Base-by-base conservation (phyloP, 92 coral and sea anemone species). In the Muricea muricata region DNA sequence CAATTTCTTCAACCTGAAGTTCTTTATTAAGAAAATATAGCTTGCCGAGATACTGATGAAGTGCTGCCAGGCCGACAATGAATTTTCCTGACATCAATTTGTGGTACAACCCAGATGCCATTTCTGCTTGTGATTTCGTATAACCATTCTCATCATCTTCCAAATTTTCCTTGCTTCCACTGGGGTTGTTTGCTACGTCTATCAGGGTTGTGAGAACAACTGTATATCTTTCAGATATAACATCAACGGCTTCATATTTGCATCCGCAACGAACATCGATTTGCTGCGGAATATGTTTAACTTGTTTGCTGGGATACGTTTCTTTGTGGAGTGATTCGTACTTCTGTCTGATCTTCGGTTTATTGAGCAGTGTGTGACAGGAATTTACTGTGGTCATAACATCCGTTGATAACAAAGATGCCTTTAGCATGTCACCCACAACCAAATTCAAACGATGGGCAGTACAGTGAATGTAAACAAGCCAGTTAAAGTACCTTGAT, bases 401-500 rank as follows among this genome's bases (percentile, higher is more conserved):
- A 23, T 68, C 75, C 15, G 45, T 28, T 8, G 75, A 28, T 23
- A 17, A 70, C 37, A 29, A 35, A 70, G 50, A 70, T 29, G 21
- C 77, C 31, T 70, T 70, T 18, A 70, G 7, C 47, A 70, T 35
- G 77, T 70, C 77, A 7, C 50, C 50, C 50, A 70, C 52, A 32
- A 70, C 77, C 77, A 70, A 35, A 35, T 70, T 70, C 77, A 70
- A 70, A 70, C 48, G 77, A 70, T 70, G 77, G 50, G 77, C 77
- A 70, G 77, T 70, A 35, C 77, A 70, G n/a, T 70, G 77, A 12
- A 70, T 70, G 77, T 70, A 37, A 70, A 70, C 50, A 18, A 12
- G 50, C 50, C 50, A 45, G 14, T 45, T 45, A 45, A 45, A 45
- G 14, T 45, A 45, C 50, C 50, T 45, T 9, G 50, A 45, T 45